These are phyloP conservation scores for Drosophila parabipectinata DNA, from an alignment of 1,140 invertebrate species.

Conservation along the genomic window DNA sequence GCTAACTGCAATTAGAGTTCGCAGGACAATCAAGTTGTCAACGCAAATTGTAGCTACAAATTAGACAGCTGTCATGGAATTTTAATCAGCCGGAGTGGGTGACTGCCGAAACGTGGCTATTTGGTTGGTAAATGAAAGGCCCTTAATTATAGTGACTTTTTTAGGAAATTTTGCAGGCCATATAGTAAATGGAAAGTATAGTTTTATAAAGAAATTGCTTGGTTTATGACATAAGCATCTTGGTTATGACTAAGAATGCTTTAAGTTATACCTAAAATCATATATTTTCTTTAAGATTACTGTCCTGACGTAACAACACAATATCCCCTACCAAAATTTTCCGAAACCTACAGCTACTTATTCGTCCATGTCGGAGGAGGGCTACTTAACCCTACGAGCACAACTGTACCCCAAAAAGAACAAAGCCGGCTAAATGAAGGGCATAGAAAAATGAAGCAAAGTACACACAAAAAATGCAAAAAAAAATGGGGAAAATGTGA, in stretches of 20 bases:
- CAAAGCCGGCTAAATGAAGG: constrained; percentile 76
- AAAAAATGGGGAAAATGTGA: constrained; percentile 23
- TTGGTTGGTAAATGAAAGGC: constrained; percentile 18
- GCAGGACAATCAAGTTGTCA: constrained; percentile 53
- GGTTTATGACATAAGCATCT: too few relatives aligned
- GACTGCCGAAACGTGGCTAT: constrained; percentile 28
- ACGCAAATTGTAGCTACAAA: constrained; percentile 51
- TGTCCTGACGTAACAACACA: background rate
- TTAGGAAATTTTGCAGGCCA: background rate
- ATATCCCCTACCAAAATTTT: constrained; percentile 4
- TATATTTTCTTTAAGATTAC: too few relatives aligned
- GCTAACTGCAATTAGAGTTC: constrained; percentile 65
- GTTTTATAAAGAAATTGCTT: too few relatives aligned
- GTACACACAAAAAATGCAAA: constrained; percentile 34
- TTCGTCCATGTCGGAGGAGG: constrained; percentile 15
- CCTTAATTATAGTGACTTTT: constrained; percentile 24
- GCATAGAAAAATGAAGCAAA: constrained; percentile 71
- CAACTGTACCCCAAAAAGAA: constrained; percentile 77
- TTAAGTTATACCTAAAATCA: too few relatives aligned
- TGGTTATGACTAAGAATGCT: too few relatives aligned
- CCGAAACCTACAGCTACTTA: constrained; percentile 36
- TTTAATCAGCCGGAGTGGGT: constrained; percentile 26
- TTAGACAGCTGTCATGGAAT: constrained; percentile 56
- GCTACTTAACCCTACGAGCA: constrained; percentile 66
- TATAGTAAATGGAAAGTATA: too few relatives aligned